Evolutionary conservation across 2,888 invertebrate species (phyloP), one percentile per base, ranked within the genome.

Genomic region (Choreutis nemorana): DNA sequence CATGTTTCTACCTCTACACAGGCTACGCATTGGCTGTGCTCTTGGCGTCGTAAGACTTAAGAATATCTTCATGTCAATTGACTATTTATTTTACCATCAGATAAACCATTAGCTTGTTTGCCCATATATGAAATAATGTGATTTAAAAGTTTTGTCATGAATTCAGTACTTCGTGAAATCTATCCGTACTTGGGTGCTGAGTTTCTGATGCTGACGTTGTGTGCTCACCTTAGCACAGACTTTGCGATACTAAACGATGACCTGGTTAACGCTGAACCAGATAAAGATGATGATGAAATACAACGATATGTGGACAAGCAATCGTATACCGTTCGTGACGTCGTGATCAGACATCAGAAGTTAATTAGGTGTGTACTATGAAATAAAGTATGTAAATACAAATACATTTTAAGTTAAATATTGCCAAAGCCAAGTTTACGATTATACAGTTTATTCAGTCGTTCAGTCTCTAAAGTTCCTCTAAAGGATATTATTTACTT

Each of bases 261-360:
- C n/a, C 2, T 23, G 7, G 3, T 23, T 23, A 3, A 23, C 11
- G 7, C 9, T 4, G 9, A 22, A 22, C 22, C 22, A 5, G 7
- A 2, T 4, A n/a, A 11, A 12, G 14, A 25, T 8, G 4, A 4
- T 14, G 7, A 9, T 7, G 23, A 11, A 6, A 11, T 20, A 7
- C 6, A 7, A 12, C 11, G 7, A n/a, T 4, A 23, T 11, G 11
- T 9, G 9, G 23, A 3, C 6, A 11, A 13, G 14, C n/a, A 23
- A 32, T 36, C n/a, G 34, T 48, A n/a, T n/a, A n/a, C n/a, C n/a
- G n/a, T n/a, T n/a, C n/a, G n/a, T 21, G 30, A 37, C 28, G 29
- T 66, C 14, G 38, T 65, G 15, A 35, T 24, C 18, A 50, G 34
- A 30, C 67, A 71, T 36, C 65, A 66, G 36, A 50, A 42, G 28